These are phyloP conservation scores for Gryllus longicercus DNA, from an alignment of 2,888 invertebrate genomes.

Conservation along the genomic window DNA sequence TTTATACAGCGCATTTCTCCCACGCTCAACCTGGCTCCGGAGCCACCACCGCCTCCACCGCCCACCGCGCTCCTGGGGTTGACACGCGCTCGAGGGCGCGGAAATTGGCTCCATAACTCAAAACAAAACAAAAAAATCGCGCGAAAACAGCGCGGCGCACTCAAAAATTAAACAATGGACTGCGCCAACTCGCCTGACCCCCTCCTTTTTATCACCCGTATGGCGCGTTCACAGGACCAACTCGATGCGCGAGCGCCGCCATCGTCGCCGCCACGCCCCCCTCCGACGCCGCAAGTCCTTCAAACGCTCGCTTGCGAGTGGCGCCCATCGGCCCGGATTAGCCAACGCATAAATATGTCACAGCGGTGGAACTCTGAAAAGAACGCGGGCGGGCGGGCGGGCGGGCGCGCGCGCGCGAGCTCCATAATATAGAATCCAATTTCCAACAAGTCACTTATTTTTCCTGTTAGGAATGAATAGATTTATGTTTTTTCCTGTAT, in stretches of 20 bases:
- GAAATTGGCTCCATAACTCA: conserved; percentile 17
- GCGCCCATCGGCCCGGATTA: background rate
- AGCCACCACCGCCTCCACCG: background rate
- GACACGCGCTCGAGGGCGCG: background rate
- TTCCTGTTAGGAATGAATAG: conserved; percentile 17
- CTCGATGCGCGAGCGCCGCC: too few relatives aligned
- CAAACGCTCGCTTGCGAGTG: background rate
- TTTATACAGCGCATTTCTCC: background rate
- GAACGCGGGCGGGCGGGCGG: background rate
- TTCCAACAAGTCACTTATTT: conserved; percentile 17
- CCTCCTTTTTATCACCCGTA: background rate
- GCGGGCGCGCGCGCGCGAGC: background rate
- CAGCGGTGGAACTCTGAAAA: background rate
- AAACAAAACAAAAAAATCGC: background rate
- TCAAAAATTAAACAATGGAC: background rate
- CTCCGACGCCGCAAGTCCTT: background rate
- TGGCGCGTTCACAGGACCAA: too few relatives aligned
- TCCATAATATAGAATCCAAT: conserved; percentile 17
- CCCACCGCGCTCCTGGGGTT: background rate
- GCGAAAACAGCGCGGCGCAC: background rate
- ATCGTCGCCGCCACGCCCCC: background rate
- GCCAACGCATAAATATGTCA: conserved; percentile 5
- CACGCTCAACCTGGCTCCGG: background rate
- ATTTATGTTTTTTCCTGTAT: conserved; percentile 17
- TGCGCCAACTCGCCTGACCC: background rate